phyloP scores from a whole-genome alignment of 2,113 vertebrate species.

The Anas platyrhynchos region DNA sequence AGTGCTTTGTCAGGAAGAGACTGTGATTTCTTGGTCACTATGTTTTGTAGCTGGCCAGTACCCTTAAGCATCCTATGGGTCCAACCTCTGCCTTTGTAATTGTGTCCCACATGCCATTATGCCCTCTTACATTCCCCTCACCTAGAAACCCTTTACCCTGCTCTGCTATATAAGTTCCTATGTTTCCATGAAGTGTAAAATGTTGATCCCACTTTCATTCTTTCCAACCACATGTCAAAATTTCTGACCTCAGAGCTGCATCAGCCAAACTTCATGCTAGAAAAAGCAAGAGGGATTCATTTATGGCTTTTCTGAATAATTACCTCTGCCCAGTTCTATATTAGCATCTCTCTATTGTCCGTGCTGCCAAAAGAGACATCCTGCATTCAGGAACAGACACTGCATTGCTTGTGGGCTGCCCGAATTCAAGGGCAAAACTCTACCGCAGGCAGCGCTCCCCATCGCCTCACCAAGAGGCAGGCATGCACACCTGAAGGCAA shows the following conservation, averaged over 20 bases:
- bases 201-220: neutral
- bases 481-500: neutral
- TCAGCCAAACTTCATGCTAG: neutral
- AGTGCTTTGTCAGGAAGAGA: conserved; percentile 46
- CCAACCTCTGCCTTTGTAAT: neutral
- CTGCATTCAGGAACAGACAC: neutral
- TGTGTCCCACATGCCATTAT: neutral
- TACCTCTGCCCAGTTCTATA: neutral
- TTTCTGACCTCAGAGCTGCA: neutral
- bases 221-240: neutral
- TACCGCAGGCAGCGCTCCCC: neutral
- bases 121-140: neutral
- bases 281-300: neutral
- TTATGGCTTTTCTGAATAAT: neutral
- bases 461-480: neutral
- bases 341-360: neutral
- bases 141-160: neutral
- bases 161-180: neutral
- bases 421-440: neutral
- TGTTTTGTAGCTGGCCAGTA: neutral
- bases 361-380: neutral
- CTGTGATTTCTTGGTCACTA: neutral
- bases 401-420: neutral
- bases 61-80: neutral
- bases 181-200: neutral